Evolutionary conservation across 1,140 invertebrate species (phyloP).

Genomic region (Musca vetustissima): DNA sequence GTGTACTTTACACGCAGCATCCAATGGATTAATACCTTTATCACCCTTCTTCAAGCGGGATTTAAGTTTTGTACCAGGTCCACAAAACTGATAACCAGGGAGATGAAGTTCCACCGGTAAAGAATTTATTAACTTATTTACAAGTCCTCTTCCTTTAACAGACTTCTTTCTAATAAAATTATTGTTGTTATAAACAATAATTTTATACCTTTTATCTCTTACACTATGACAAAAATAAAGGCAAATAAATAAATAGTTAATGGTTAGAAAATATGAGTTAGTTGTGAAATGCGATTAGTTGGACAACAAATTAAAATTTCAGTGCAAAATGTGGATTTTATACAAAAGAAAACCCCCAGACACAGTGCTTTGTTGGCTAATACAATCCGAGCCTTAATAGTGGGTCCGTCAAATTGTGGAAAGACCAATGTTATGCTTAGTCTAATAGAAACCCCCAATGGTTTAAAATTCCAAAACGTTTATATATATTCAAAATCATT

Average conservation of each 20-base stretch:
- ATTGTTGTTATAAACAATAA: background rate
- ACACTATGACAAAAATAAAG: background rate
- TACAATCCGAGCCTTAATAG: no score
- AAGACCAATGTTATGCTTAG: conserved; percentile 48
- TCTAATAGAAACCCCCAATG: conserved; percentile 46
- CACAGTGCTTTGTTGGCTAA: no score
- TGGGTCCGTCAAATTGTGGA: no score
- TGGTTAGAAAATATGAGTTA: conserved; percentile 3
- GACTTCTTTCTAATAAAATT: background rate
- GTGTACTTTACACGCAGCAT: conserved; percentile 56
- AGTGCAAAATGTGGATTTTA: conserved; percentile 29
- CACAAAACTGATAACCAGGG: no score
- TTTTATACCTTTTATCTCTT: background rate
- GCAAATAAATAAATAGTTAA: background rate
- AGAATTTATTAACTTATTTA: no score
- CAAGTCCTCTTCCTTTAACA: no score
- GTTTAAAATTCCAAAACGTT: conserved; percentile 48
- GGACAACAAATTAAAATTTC: conserved; percentile 29
- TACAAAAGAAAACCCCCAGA: conserved; percentile 8
- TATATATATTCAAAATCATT: conserved; percentile 44
- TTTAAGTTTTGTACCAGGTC: conserved; percentile 57
- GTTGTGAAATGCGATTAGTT: conserved; percentile 32
- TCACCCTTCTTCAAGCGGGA: conserved; percentile 54
- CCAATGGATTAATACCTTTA: conserved; percentile 55
- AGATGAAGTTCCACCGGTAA: conserved; percentile 57